Evolutionary conservation across 2,888 invertebrate species (phyloP).

Genomic region (Cabera pusaria): DNA sequence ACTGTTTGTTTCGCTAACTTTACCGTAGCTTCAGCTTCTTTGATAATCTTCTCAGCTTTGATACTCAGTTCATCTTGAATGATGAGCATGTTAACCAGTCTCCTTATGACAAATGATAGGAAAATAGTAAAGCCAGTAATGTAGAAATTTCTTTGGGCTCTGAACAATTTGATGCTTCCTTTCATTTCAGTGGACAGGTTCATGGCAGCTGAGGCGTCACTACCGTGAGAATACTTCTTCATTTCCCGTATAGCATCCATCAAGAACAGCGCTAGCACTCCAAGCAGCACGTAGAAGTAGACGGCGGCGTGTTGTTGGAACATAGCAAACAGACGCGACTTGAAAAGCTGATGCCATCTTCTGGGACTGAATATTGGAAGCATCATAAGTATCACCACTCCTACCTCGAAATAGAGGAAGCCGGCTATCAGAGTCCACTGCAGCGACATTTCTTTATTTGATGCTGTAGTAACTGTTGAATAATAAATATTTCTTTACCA

Average conservation of each 20-base stretch:
- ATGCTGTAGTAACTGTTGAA: too few relatives aligned
- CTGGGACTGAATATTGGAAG: conserved; percentile 88
- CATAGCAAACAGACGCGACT: conserved; percentile 86
- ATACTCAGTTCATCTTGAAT: conserved; percentile 84
- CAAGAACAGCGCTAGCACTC: conserved; percentile 86
- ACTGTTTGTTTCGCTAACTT: conserved; percentile 60
- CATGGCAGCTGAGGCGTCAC: conserved; percentile 44
- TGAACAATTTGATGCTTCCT: conserved; percentile 87
- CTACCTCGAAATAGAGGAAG: conserved; percentile 88
- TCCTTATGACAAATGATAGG: conserved; percentile 86
- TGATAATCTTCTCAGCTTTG: conserved; percentile 86
- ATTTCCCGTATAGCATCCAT: conserved; percentile 89
- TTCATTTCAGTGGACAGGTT: conserved; percentile 86
- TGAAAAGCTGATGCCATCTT: conserved; percentile 90
- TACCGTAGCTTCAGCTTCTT: conserved; percentile 87
- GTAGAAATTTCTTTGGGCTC: conserved; percentile 91
- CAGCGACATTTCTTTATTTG: conserved; percentile 88
- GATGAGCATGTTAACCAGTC: conserved; percentile 85
- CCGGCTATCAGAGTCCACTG: conserved; percentile 91
- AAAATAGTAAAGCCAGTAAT: conserved; percentile 91
- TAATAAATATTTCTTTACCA: too few relatives aligned
- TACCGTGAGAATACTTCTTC: conserved; percentile 84
- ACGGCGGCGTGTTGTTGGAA: conserved; percentile 85
- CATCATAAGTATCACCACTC: conserved; percentile 84
- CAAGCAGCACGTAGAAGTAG: conserved; percentile 85